Evolutionary conservation across 2,113 vertebrate species (phyloP).

Genomic region (Poicephalus meyeri): DNA sequence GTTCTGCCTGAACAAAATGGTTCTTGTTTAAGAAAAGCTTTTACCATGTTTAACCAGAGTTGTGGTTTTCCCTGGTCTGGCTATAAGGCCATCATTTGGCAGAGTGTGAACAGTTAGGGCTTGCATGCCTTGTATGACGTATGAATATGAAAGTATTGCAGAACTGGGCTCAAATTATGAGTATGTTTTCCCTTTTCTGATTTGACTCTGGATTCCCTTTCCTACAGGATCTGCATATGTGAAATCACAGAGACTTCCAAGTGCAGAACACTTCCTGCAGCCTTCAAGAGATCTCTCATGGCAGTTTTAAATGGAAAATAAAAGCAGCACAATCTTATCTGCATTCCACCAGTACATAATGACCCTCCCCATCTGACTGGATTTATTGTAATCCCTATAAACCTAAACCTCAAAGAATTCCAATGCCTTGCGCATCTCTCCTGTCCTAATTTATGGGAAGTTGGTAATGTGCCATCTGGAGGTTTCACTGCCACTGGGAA

Average conservation of each 20-base stretch:
- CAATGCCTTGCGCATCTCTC: conserved; percentile 27
- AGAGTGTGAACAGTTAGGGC: not conserved
- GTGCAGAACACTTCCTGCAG: not conserved
- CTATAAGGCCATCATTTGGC: not conserved
- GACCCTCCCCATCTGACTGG: conserved; percentile 32
- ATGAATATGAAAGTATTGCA: not conserved
- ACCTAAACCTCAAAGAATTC: conserved; percentile 57
- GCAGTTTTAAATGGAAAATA: not conserved
- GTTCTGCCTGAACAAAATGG: not conserved
- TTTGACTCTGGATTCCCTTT: not conserved
- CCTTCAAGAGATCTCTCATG: not conserved
- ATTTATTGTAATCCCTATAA: conserved; percentile 61
- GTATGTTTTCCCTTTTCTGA: not conserved
- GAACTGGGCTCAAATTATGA: not conserved
- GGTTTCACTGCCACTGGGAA: conserved; percentile 43
- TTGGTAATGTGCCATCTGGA: conserved; percentile 65
- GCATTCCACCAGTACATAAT: not conserved
- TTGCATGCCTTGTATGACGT: not conserved
- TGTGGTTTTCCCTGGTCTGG: not conserved
- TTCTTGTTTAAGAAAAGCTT: not conserved
- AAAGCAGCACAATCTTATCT: not conserved
- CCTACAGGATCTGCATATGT: not conserved
- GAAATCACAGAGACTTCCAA: not conserved
- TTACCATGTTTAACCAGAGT: not conserved
- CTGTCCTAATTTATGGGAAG: conserved; percentile 51